Evolutionary conservation across 2,888 invertebrate species (phyloP).

Genomic region (Dysmachus trigonus): DNA sequence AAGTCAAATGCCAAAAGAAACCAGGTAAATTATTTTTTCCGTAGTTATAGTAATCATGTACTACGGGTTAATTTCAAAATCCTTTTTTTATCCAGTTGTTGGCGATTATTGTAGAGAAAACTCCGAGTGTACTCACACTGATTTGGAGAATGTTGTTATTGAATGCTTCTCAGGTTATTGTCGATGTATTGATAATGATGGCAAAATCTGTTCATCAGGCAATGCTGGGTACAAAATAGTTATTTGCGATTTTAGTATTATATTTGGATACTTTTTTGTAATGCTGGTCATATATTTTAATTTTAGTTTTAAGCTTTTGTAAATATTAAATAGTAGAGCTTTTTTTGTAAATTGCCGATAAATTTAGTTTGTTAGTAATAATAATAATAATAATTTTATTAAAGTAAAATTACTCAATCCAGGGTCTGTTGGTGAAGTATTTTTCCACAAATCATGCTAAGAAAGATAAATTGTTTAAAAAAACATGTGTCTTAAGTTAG

Average conservation of each 20-base stretch:
- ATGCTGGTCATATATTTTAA: background rate
- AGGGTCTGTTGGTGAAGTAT: too few relatives aligned
- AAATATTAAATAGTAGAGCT: background rate
- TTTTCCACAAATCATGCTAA: background rate
- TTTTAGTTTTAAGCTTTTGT: background rate
- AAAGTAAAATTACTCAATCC: background rate
- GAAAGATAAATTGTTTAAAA: background rate
- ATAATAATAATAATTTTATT: background rate
- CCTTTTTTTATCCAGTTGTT: background rate
- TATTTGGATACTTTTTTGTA: background rate
- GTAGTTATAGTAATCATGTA: background rate
- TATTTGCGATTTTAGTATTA: background rate
- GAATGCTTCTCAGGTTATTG: background rate
- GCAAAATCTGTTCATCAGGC: background rate
- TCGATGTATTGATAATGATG: background rate
- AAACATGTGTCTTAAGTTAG: too few relatives aligned
- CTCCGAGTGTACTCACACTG: background rate
- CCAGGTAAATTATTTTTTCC: slow-evolving; percentile 48
- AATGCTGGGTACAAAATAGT: background rate
- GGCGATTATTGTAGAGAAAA: background rate
- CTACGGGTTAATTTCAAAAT: background rate
- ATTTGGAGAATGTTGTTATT: background rate
- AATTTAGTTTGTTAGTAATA: background rate
- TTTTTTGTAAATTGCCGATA: background rate
- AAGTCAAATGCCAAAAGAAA: slow-evolving; percentile 43